These are phyloP conservation scores for Chironomus riparius DNA, from an alignment of 2,888 invertebrate species.

Conservation along the genomic window DNA sequence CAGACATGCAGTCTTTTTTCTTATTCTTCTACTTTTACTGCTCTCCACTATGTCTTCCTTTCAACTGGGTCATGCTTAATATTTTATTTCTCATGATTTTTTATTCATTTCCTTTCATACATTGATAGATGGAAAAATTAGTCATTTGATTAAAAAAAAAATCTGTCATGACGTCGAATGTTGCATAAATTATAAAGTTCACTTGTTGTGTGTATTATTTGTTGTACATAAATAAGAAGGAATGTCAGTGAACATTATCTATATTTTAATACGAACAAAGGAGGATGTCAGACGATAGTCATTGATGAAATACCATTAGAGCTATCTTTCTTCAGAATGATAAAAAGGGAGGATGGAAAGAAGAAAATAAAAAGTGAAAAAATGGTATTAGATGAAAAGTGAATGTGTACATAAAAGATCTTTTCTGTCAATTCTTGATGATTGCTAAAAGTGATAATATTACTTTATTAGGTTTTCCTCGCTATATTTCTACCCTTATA, in stretches of 20 bases:
- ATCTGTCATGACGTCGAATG: not conserved
- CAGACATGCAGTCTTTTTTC: no score
- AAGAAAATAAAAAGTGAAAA: not conserved
- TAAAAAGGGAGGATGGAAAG: not conserved
- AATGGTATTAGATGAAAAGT: not conserved
- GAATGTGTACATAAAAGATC: conserved; percentile 7
- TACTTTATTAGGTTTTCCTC: conserved; percentile 26
- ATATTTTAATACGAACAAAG: not conserved
- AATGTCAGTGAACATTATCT: not conserved
- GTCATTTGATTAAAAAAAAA: not conserved
- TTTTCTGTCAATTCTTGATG: conserved; percentile 24
- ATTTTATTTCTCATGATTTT: not conserved
- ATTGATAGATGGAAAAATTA: not conserved
- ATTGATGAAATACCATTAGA: conserved; percentile 15
- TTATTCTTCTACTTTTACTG: no score
- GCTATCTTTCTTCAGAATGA: not conserved
- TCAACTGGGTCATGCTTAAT: not conserved
- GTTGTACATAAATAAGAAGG: not conserved
- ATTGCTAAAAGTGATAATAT: conserved; percentile 25
- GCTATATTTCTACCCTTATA: conserved; percentile 18
- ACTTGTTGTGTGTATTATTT: not conserved
- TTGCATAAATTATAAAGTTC: not conserved
- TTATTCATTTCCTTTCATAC: not conserved
- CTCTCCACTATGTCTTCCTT: not conserved
- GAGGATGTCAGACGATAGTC: conserved; percentile 1